These are phyloP conservation scores for Meandrina meandrites DNA, from an alignment of 92 coral and sea anemone genomes.

Conservation along the genomic window DNA sequence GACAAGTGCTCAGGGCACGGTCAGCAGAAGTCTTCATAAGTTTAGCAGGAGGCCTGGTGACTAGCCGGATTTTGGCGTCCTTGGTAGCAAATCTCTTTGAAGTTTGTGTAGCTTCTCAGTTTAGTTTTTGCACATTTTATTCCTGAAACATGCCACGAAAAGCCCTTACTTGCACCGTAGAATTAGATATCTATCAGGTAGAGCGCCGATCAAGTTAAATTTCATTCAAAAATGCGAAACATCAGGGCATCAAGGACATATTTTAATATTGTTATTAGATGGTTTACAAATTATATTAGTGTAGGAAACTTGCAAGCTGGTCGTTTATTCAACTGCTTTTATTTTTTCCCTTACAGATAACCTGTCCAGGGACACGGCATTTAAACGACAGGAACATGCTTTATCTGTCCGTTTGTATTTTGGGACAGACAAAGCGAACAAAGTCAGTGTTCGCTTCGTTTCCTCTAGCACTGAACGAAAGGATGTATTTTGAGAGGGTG, in stretches of 20 bases:
- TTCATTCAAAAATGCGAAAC: conserved; percentile 7
- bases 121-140: conserved; percentile 4
- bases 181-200: conserved; percentile 92
- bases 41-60: conserved; percentile 22
- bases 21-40: conserved; percentile 22
- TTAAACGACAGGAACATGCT: conserved; percentile 96
- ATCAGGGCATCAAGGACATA: background rate
- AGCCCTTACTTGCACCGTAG: conserved; percentile 87
- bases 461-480: conserved; percentile 90
- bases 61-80: conserved; percentile 18
- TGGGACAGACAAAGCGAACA: conserved; percentile 86
- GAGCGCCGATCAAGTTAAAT: background rate
- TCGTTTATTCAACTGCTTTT: background rate
- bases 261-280: background rate
- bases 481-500: conserved; percentile 86
- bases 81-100: conserved; percentile 8
- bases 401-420: conserved; percentile 66
- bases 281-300: background rate
- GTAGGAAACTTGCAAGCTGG: background rate
- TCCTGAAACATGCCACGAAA: conserved; percentile 74
- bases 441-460: conserved; percentile 96
- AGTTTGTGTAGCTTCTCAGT: conserved; percentile 15
- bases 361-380: conserved; percentile 98
- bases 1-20: background rate
- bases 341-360: conserved; percentile 61